Evolutionary conservation across 2,888 invertebrate species (phyloP).

Genomic region (Magallana nippona): DNA sequence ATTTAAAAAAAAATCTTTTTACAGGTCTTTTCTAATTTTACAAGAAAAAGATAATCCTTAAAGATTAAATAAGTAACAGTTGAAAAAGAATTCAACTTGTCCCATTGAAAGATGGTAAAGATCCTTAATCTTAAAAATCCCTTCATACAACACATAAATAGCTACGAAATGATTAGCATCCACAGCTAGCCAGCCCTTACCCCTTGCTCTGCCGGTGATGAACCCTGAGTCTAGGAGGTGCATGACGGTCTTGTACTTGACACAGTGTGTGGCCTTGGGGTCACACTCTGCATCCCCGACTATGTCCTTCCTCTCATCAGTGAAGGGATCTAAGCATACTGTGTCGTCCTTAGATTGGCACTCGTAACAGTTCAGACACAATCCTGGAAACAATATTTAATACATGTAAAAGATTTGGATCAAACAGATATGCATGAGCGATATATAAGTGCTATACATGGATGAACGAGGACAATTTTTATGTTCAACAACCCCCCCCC

Average conservation of each 20-base stretch:
- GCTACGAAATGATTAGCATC: no score
- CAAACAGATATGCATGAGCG: not conserved
- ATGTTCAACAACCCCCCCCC: no score
- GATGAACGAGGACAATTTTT: no score
- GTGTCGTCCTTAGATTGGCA: constrained; percentile 65
- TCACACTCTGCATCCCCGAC: constrained; percentile 65
- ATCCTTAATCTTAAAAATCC: no score
- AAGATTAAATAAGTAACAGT: no score
- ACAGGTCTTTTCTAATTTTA: no score
- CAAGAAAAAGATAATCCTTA: no score
- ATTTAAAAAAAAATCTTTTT: no score
- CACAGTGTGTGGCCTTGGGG: constrained; percentile 64
- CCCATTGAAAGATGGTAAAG: no score
- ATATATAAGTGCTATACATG: no score
- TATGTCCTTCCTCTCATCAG: constrained; percentile 48
- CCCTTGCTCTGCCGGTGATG: constrained; percentile 67
- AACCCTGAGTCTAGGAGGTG: constrained; percentile 68
- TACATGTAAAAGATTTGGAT: not conserved
- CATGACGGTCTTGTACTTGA: constrained; percentile 65
- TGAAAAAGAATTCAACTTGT: no score
- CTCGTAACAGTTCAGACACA: constrained; percentile 63
- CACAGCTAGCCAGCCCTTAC: constrained; percentile 50
- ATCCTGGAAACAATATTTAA: constrained; percentile 41
- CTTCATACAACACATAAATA: no score
- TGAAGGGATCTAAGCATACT: constrained; percentile 63